Conservation (phyloP, 1,140 invertebrate genomes). For the Cotesia glomerata region DNA sequence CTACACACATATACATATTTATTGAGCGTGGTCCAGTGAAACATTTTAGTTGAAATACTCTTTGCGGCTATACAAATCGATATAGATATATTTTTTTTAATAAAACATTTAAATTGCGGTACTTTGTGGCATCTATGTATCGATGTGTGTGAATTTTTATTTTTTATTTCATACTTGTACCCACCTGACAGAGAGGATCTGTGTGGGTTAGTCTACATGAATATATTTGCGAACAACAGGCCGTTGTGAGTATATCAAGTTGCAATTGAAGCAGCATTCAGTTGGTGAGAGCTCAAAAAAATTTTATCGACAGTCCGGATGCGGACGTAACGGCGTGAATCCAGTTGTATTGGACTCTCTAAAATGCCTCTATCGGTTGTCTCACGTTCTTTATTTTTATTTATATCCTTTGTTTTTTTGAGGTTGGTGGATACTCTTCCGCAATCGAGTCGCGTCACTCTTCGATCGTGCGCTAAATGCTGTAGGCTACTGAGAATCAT, state of each 20-base stretch:
- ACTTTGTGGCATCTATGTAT: too few species aligned
- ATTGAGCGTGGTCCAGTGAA: not conserved
- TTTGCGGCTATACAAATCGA: not conserved
- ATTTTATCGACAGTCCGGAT: conserved; percentile 21
- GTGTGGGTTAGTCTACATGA: not conserved
- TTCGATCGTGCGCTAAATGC: too few species aligned
- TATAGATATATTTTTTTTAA: not conserved
- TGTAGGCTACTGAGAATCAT: too few species aligned
- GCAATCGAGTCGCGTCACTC: too few species aligned
- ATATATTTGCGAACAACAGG: not conserved
- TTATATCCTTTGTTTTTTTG: too few species aligned
- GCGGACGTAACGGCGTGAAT: conserved; percentile 23
- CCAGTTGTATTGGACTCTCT: not conserved
- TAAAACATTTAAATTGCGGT: not conserved
- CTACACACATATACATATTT: not conserved
- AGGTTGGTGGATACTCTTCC: not conserved
- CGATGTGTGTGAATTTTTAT: not conserved
- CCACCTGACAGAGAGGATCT: not conserved
- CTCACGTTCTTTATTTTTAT: not conserved
- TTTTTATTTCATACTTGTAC: not conserved
- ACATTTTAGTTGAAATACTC: not conserved
- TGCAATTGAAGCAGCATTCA: not conserved
- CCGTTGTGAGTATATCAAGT: not conserved
- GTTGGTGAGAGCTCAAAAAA: conserved; percentile 12
- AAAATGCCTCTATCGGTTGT: not conserved